Percentiles rank a stretch among this genome's conserved stretches.
Evolutionary conservation across 2,797 vertebrate genomes (phyloP).

Genomic region (Halcyon smyrnensis): DNA sequence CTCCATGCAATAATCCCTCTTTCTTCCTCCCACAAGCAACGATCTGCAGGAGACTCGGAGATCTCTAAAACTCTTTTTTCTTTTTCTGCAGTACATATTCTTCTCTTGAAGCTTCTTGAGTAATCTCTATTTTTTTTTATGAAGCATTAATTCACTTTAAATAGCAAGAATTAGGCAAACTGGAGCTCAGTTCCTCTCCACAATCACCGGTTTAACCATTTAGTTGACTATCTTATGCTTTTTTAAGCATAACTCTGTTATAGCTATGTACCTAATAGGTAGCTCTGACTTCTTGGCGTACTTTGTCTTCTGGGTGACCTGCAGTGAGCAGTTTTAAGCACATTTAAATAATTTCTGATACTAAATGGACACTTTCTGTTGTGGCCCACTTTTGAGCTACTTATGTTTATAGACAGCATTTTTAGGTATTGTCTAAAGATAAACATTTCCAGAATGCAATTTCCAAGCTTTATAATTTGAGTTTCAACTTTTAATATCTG

Average conservation of each 20-base stretch:
- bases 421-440: background rate
- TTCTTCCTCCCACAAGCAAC: background rate
- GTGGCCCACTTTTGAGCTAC: background rate
- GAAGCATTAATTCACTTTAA: constrained; percentile 16
- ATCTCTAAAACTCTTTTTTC: background rate
- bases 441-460: background rate
- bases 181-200: background rate
- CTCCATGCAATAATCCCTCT: background rate
- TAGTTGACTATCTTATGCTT: background rate
- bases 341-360: background rate
- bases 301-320: background rate
- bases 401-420: background rate
- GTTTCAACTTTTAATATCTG: background rate
- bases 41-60: background rate
- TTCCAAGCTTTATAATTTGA: background rate
- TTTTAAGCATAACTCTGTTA: rapidly evolving
- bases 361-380: background rate
- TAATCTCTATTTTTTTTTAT: background rate
- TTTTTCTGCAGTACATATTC: background rate
- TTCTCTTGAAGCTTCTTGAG: background rate
- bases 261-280: background rate
- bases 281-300: background rate
- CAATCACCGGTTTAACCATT: background rate
- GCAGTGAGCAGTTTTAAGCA: background rate
- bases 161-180: background rate